phyloP scores from a whole-genome alignment of 2,888 invertebrate species.

The Cheilosia scutellata region DNA sequence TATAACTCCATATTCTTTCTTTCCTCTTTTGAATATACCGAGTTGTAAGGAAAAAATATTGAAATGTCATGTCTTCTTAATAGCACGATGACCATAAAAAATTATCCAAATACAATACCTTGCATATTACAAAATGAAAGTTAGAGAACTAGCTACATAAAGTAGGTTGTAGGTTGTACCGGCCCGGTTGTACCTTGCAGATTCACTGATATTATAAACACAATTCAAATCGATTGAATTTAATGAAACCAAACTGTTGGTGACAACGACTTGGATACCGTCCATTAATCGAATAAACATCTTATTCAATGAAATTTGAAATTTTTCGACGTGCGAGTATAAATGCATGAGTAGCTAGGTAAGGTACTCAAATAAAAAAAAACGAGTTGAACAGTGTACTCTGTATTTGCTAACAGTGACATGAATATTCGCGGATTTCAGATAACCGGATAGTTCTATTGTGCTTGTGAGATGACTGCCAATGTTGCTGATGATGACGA shows the following conservation, averaged over 20 bases:
- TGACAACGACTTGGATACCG: constrained; percentile 20
- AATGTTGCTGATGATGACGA: constrained; percentile 27
- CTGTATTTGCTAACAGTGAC: neutral
- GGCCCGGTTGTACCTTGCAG: too few species aligned
- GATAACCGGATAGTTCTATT: constrained; percentile 22
- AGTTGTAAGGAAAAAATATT: too few species aligned
- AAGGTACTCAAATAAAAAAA: neutral
- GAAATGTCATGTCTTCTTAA: constrained; percentile 26
- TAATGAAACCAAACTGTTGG: constrained; percentile 13
- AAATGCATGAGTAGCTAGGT: neutral
- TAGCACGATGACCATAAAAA: constrained; percentile 11
- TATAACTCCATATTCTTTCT: neutral
- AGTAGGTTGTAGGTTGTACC: constrained; percentile 39
- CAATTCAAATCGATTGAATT: constrained; percentile 50
- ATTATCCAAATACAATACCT: constrained; percentile 36
- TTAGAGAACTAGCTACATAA: constrained; percentile 37
- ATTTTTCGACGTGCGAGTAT: neutral
- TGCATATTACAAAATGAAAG: constrained; percentile 30
- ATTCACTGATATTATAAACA: constrained; percentile 51
- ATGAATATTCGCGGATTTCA: constrained; percentile 1
- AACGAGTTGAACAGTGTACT: neutral
- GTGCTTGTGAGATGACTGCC: constrained; percentile 19
- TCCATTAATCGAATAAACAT: constrained; percentile 4
- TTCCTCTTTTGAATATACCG: neutral
- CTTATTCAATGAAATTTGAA: constrained; percentile 11